Evolutionary conservation across 1,140 invertebrate species (phyloP).

Genomic region (Drosophila miranda): DNA sequence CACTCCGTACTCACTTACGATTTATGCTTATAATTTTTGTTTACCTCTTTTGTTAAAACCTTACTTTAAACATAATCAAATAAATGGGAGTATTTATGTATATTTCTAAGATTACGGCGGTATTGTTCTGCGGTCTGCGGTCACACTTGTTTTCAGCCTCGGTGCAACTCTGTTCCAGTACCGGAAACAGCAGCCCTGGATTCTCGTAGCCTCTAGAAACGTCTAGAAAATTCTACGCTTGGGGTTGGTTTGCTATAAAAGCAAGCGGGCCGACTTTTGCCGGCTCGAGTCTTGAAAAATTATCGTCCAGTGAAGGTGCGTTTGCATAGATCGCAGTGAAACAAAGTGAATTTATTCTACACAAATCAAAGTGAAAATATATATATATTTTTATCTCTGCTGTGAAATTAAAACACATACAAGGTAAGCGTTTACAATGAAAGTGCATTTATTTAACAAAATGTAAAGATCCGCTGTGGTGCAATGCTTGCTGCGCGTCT

Average conservation of each 20-base stretch:
- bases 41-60: no score
- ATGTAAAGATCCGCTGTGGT: not conserved
- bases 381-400: conserved; percentile 52
- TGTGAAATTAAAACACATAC: conserved; percentile 49
- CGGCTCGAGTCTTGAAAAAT: conserved; percentile 60
- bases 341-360: conserved; percentile 56
- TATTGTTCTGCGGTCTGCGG: no score
- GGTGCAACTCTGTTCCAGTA: conserved; percentile 24
- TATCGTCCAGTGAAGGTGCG: conserved; percentile 48
- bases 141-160: no score
- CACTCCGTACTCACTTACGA: no score
- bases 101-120: no score
- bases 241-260: conserved; percentile 53
- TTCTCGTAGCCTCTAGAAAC: conserved; percentile 58
- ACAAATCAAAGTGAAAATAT: conserved; percentile 56
- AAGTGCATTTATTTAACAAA: not conserved
- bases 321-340: conserved; percentile 28
- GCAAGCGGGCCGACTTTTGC: conserved; percentile 14
- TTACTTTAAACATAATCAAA: no score
- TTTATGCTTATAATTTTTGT: no score
- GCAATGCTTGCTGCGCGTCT: conserved; percentile 2
- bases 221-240: conserved; percentile 46
- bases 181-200: conserved; percentile 61
- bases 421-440: conserved; percentile 19
- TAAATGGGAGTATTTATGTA: no score